Evolutionary conservation across 2,113 vertebrate species (phyloP).

Genomic region (Heterochromis multidens): DNA sequence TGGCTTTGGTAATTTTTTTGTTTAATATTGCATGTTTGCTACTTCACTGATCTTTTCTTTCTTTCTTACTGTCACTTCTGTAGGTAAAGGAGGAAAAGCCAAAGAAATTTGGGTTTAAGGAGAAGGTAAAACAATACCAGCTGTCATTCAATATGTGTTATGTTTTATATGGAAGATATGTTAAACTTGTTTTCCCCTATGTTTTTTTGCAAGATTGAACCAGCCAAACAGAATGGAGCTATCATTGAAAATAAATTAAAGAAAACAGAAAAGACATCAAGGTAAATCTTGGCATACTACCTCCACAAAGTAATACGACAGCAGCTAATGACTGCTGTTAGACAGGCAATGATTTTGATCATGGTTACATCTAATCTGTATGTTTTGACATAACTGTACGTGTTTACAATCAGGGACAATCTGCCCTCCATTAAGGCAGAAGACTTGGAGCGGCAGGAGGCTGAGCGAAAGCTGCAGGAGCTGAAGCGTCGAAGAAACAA

Average conservation of each 20-base stretch:
- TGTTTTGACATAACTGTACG: not conserved
- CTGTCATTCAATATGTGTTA: no score
- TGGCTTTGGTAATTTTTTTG: not conserved
- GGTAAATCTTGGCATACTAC: conserved; percentile 64
- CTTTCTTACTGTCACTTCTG: not conserved
- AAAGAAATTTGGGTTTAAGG: conserved; percentile 54
- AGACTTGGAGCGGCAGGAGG: conserved; percentile 79
- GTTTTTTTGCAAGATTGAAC: conserved; percentile 71
- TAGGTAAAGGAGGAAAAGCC: conserved; percentile 61
- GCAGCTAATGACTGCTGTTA: not conserved
- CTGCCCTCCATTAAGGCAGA: conserved; percentile 57
- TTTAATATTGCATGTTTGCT: not conserved
- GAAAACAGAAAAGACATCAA: conserved; percentile 82
- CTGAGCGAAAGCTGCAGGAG: conserved; percentile 83
- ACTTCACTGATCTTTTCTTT: not conserved
- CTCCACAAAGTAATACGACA: not conserved
- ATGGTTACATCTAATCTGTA: not conserved
- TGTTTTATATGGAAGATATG: not conserved
- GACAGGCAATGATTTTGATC: not conserved
- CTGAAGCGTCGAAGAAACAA: conserved; percentile 83
- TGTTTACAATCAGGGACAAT: conserved; percentile 20
- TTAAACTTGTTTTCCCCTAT: not conserved
- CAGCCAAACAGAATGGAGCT: conserved; percentile 79
- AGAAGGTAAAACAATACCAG: conserved; percentile 50
- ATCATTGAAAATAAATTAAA: conserved; percentile 81